These are phyloP conservation scores for Liopterus haemorrhoidalis DNA, from an alignment of 2,888 invertebrate genomes.

Conservation along the genomic window DNA sequence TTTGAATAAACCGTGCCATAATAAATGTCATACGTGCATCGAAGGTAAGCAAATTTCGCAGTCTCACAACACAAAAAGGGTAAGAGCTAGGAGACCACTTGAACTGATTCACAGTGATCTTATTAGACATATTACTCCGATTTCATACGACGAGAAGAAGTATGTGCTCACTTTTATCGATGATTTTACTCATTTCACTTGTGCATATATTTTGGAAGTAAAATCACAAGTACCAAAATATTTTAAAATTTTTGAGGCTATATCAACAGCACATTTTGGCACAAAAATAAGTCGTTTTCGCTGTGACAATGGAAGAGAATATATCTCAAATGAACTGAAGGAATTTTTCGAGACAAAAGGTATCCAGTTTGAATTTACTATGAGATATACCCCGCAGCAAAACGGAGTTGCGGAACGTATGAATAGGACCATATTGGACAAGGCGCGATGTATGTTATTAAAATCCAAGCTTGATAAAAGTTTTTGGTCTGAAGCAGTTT, in stretches of 20 bases:
- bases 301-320: slow-evolving; percentile 36
- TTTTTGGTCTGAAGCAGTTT: not conserved
- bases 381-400: slow-evolving; percentile 33
- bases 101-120: slow-evolving; percentile 34
- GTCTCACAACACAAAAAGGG: slow-evolving; percentile 24
- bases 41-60: slow-evolving; percentile 31
- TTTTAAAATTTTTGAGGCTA: slow-evolving; percentile 31
- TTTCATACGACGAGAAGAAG: slow-evolving; percentile 27
- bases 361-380: slow-evolving; percentile 31
- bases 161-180: slow-evolving; percentile 31
- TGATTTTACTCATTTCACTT: slow-evolving; percentile 34
- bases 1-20: too few relatives aligned
- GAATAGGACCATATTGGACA: slow-evolving; percentile 29
- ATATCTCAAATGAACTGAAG: slow-evolving; percentile 34
- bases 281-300: slow-evolving; percentile 30
- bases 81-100: slow-evolving; percentile 27
- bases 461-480: not conserved
- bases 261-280: slow-evolving; percentile 32
- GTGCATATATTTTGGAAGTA: slow-evolving; percentile 27
- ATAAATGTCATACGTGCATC: slow-evolving; percentile 29
- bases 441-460: slow-evolving; percentile 22
- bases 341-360: slow-evolving; percentile 28
- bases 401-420: slow-evolving; percentile 33
- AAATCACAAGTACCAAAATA: slow-evolving; percentile 33
- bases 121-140: slow-evolving; percentile 31